Base-by-base conservation (phyloP, 1,140 invertebrate species). In the Scaptomyza hsui region DNA sequence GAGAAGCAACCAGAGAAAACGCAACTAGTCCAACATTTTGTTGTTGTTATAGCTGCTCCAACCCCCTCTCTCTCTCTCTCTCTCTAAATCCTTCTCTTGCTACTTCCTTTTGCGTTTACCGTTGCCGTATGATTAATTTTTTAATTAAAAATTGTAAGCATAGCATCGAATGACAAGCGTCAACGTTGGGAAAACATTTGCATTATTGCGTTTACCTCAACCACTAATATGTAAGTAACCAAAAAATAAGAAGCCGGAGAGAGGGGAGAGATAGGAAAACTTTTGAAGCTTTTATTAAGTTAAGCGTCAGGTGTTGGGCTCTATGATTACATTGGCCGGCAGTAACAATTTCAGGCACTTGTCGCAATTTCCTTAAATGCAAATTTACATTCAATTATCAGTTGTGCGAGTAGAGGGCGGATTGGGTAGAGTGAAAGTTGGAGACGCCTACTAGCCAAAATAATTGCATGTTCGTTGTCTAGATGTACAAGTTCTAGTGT, bases 111-210 rank as follows among this genome's bases (percentile, higher is more conserved):
- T 37, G 35, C 32, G 64, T 64, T 39, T 60, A 9, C 52, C 41
- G 4, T 19, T 42, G 62, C 26, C 51, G 64, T 79, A 75, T 78
- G 75, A 82, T 81, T 82, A 82, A 82, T 86, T 86, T 83, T 80
- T 86, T 86, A 86, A 86, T 86, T 86, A 86, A 86, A 83, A 88
- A 71, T 72, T 62, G 32, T 47, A 63, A 13, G 62, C 62, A 64
- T 42, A 70, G 52, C 53, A 52, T 61, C 39, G 52, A 42, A 21
- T 53, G 57, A 26, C 61, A 51, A 26, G 10, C 16, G 0, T 19
- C 3, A 19, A 1, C 5, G 19, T 10, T 19, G 16, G 35, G 10
- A 55, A 42, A 51, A 55, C 21, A 44, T 57, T 44, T 51, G 15
- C 48, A 59, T 42, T 18, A 41, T 15, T 42, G 47, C 19, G 26